Conservation (phyloP, 2,113 vertebrate genomes). For the Centrocercus urophasianus region DNA sequence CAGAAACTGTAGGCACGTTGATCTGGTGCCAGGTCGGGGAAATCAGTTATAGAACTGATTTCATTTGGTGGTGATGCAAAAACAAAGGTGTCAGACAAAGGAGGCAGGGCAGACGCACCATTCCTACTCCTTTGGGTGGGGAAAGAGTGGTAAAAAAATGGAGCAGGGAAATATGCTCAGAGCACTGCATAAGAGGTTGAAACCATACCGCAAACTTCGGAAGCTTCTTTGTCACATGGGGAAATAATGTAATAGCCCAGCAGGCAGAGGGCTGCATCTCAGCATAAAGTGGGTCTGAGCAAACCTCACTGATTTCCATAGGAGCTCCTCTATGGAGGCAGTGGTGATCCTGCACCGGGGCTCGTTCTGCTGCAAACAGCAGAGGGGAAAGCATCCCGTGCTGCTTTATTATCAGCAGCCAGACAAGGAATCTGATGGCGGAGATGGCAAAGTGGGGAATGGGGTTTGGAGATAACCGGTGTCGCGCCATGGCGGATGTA, state of each 20-base stretch:
- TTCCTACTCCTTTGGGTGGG: not conserved
- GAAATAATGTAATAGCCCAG: constrained; percentile 35
- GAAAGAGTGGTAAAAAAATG: not conserved
- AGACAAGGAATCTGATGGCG: constrained; percentile 16
- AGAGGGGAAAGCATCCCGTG: not conserved
- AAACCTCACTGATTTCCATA: not conserved
- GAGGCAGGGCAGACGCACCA: not conserved
- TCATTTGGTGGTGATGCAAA: not conserved
- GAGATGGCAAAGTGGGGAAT: not conserved
- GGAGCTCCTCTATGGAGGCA: not conserved
- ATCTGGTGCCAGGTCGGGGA: constrained; percentile 42
- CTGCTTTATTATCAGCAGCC: not conserved
- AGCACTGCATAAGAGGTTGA: not conserved
- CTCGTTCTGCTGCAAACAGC: not conserved
- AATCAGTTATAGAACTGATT: constrained; percentile 10
- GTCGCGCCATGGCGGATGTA: not conserved
- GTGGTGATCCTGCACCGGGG: not conserved
- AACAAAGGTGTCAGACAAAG: constrained; percentile 14
- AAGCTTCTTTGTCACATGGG: not conserved
- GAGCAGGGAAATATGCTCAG: not conserved
- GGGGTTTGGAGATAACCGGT: constrained; percentile 50
- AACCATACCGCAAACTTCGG: constrained; percentile 36
- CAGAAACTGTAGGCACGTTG: constrained; percentile 51
- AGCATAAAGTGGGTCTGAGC: not conserved
- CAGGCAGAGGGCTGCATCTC: not conserved